These are phyloP conservation scores for Alviniconcha marisindica DNA, from an alignment of 1,140 invertebrate species.

Conservation along the genomic window DNA sequence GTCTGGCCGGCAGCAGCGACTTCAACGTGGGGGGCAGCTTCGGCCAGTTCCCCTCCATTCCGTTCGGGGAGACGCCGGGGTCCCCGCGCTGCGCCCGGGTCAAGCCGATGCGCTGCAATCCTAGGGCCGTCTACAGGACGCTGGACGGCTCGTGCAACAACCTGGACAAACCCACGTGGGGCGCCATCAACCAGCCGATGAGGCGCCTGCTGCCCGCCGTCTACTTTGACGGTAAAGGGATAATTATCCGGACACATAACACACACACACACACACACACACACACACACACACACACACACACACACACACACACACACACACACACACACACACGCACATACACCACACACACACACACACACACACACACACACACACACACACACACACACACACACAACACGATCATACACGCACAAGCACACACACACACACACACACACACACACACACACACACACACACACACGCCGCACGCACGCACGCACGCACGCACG, in stretches of 20 bases:
- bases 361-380: too few relatives aligned
- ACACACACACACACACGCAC: not conserved
- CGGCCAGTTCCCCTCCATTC: not conserved
- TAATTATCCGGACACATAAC: too few relatives aligned
- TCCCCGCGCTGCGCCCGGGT: not conserved
- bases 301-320: not conserved
- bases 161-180: conserved; percentile 85
- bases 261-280: too few relatives aligned
- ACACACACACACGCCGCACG: too few relatives aligned
- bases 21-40: not conserved
- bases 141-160: conserved; percentile 94
- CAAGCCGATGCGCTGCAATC: conserved; percentile 44
- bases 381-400: too few relatives aligned
- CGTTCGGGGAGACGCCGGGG: not conserved
- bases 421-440: too few relatives aligned
- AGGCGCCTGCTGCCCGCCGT: conserved; percentile 80
- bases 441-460: too few relatives aligned
- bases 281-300: not conserved
- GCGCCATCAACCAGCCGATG: conserved; percentile 86
- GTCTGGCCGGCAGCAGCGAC: not conserved
- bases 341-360: not conserved
- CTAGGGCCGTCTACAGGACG: conserved; percentile 43
- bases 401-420: too few relatives aligned
- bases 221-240: conserved; percentile 47
- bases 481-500: too few relatives aligned